Conservation (phyloP, 2,888 invertebrate species). For the Teleiodes luculella region DNA sequence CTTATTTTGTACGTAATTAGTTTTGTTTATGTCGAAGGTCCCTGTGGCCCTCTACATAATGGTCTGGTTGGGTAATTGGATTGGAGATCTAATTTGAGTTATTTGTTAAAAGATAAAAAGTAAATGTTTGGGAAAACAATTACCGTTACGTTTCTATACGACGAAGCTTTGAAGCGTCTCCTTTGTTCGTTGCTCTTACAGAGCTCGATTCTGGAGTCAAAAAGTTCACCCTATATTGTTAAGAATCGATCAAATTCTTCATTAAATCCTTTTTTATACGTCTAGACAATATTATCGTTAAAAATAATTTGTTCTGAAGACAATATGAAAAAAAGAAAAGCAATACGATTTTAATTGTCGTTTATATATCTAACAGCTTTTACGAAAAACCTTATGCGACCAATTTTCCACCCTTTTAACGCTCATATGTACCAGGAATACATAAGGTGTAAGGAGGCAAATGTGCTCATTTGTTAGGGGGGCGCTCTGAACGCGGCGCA, state of each 20-base stretch:
- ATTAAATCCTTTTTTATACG: background rate
- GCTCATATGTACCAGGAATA: conserved; percentile 15
- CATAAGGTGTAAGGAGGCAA: conserved; percentile 46
- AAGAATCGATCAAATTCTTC: background rate
- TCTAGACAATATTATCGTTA: background rate
- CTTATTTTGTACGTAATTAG: conserved; percentile 29
- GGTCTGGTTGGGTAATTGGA: conserved; percentile 1
- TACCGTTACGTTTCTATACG: background rate
- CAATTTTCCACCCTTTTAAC: conserved; percentile 5
- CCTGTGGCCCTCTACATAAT: background rate
- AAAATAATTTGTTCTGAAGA: no score
- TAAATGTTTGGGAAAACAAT: conserved; percentile 3
- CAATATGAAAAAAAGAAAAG: no score
- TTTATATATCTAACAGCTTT: background rate
- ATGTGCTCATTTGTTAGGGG: conserved; percentile 67
- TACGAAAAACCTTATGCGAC: background rate
- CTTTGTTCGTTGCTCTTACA: background rate
- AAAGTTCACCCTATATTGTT: background rate
- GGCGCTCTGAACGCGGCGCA: conserved; percentile 58
- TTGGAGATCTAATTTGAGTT: conserved; percentile 7
- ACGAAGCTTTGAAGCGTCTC: background rate
- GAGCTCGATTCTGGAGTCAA: background rate
- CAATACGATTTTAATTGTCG: no score
- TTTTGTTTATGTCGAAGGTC: conserved; percentile 16
- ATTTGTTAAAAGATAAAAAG: conserved; percentile 7